Percentiles rank a stretch among this genome's conserved stretches.
phyloP scores from a whole-genome alignment of 2,113 vertebrate species.

The Tonatia bakeri region DNA sequence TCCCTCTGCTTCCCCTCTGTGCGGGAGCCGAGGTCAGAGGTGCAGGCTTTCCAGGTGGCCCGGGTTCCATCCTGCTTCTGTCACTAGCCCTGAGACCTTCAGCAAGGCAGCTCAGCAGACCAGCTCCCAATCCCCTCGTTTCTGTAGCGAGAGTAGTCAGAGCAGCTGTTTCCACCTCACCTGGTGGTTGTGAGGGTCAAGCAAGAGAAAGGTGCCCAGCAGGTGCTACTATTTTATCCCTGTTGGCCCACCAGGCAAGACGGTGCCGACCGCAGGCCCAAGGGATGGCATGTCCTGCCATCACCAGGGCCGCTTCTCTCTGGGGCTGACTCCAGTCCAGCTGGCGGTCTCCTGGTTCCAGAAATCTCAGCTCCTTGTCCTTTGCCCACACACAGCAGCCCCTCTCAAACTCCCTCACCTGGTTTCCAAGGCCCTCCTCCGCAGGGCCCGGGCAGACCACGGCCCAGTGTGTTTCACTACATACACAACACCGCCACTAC shows the following conservation, averaged over 20 bases:
- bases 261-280: neutral
- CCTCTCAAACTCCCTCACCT: too few relatives aligned
- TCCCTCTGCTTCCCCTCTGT: neutral
- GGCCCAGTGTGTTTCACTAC: neutral
- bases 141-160: neutral
- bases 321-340: neutral
- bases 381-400: neutral
- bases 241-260: neutral
- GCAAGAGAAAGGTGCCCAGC: neutral
- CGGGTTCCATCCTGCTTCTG: neutral
- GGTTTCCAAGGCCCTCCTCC: neutral
- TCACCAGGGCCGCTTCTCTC: neutral
- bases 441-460: neutral
- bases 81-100: neutral
- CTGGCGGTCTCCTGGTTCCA: neutral
- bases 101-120: neutral
- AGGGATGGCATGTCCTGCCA: accelerated
- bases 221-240: neutral
- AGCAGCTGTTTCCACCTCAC: neutral
- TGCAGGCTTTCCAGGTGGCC: neutral
- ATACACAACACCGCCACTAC: neutral
- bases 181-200: neutral
- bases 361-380: neutral
- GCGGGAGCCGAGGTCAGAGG: neutral
- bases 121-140: neutral